Conservation (phyloP, 2,888 invertebrate species). For the Dioctria rufipes region DNA sequence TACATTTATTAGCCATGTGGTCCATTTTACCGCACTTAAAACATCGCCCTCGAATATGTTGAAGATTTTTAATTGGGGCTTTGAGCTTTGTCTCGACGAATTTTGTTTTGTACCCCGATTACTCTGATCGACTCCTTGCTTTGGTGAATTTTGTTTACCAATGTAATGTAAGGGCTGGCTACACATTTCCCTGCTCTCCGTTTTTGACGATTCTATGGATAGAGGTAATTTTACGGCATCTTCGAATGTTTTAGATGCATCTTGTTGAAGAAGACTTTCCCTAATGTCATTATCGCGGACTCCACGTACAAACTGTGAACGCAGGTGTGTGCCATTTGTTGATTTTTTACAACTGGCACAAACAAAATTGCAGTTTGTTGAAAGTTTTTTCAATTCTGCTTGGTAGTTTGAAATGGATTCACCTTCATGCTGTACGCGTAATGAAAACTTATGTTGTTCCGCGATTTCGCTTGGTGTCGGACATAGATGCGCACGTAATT, state of each 20-base stretch:
- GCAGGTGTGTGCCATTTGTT: not conserved
- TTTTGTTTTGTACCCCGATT: not conserved
- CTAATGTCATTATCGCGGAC: not conserved
- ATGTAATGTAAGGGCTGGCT: not conserved
- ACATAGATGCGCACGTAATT: not conserved
- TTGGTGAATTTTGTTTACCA: not conserved
- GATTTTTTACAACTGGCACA: not conserved
- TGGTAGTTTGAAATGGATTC: not conserved
- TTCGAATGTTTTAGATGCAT: not conserved
- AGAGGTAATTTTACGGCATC: not conserved
- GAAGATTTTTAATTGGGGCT: not conserved
- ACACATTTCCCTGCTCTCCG: not conserved
- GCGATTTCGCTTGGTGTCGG: not conserved
- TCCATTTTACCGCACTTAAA: slow-evolving; percentile 1
- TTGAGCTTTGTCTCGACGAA: not conserved
- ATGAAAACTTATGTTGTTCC: not conserved
- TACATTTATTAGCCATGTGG: slow-evolving; percentile 24
- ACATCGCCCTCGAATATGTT: slow-evolving; percentile 17
- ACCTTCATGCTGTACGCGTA: slow-evolving; percentile 1
- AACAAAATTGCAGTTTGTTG: slow-evolving; percentile 1
- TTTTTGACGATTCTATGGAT: not conserved
- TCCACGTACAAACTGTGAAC: not conserved
- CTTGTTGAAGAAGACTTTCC: not conserved
- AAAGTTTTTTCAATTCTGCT: not conserved
- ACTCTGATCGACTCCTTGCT: not conserved